Evolutionary conservation across 2,113 vertebrate genomes (phyloP), one percentile per base, ranked within the genome.

Genomic region (Strix uralensis): DNA sequence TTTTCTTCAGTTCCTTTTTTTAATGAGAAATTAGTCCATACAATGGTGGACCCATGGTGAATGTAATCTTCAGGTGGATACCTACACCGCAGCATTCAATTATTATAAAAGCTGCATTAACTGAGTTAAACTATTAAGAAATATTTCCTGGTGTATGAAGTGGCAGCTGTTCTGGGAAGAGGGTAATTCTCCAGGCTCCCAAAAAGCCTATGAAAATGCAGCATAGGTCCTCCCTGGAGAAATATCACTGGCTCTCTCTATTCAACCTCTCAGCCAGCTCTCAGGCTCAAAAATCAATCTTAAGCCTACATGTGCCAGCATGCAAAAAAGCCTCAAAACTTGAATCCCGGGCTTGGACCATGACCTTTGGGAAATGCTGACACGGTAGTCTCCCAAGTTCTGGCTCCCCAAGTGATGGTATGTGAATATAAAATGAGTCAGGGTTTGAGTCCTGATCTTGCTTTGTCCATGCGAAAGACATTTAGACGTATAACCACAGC

Each of bases 1-100:
- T 86, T 96, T 95, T 79, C 69, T 85, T 85, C 62, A 38, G 30
- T 15, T 87, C 63, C 55, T 57, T 79, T 25, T 44, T 82, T 66
- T 90, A 81, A 86, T 44, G 58, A 92, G 38, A 70, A 96, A 93
- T 94, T 94, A 89, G 10, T 20, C n/a, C n/a, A 10, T 57, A 49
- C 66, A 81, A 78, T 52, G 44, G 25, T 30, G 67, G 58, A 66
- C 46, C 72, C 77, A 42, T 3, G 25, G 44, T 67, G 77, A 63
- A 87, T 82, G 80, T 73, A 93, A 93, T 90, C 82, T 95, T 92
- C 67, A 92, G 62, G 83, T 93, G 87, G 44, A 40, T 88, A 87
- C 34, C 73, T 92, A 55, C 52, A 40, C 22, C 15, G 23, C 42
- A 78, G 30, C 8, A 5, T 63, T 90, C 59, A 93, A 81, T 86